These are phyloP conservation scores for Oncorhynchus tshawytscha DNA, from an alignment of 2,113 vertebrate species.

Conservation along the genomic window DNA sequence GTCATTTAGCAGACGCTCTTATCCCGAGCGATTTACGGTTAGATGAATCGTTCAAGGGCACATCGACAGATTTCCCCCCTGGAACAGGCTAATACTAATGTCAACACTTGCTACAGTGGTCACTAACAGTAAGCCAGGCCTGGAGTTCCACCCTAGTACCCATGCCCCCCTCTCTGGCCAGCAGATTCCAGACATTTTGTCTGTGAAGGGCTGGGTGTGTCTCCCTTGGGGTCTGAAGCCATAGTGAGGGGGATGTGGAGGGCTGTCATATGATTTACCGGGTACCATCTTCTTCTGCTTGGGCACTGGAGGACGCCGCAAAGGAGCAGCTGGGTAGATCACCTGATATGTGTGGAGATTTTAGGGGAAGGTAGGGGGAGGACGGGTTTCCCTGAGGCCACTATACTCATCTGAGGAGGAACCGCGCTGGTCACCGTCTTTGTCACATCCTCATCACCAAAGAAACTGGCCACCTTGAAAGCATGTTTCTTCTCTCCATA, in stretches of 20 bases:
- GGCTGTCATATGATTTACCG: constrained; percentile 13
- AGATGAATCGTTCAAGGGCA: too few species aligned
- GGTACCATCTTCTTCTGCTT: too few species aligned
- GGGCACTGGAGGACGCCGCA: too few species aligned
- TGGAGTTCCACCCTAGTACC: constrained; percentile 62
- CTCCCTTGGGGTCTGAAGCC: constrained; percentile 37
- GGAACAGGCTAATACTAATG: too few species aligned
- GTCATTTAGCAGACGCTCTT: too few species aligned
- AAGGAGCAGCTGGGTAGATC: too few species aligned
- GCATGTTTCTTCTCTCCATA: constrained; percentile 78
- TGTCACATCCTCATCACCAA: constrained; percentile 63
- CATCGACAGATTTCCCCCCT: too few species aligned
- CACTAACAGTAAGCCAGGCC: constrained; percentile 34
- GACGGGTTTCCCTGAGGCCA: background rate
- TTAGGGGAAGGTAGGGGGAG: too few species aligned
- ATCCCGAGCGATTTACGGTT: too few species aligned
- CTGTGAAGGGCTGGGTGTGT: constrained; percentile 52
- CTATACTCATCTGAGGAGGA: too few species aligned
- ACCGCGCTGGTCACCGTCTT: constrained; percentile 37
- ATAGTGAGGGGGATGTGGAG: constrained; percentile 48
- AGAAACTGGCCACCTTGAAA: constrained; percentile 80
- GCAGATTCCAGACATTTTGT: constrained; percentile 58
- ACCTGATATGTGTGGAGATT: too few species aligned
- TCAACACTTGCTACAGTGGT: constrained; percentile 3
- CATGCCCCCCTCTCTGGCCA: constrained; percentile 52